These are phyloP conservation scores for Harlomillsia oculata DNA, from an alignment of 1,140 invertebrate genomes.

Conservation along the genomic window DNA sequence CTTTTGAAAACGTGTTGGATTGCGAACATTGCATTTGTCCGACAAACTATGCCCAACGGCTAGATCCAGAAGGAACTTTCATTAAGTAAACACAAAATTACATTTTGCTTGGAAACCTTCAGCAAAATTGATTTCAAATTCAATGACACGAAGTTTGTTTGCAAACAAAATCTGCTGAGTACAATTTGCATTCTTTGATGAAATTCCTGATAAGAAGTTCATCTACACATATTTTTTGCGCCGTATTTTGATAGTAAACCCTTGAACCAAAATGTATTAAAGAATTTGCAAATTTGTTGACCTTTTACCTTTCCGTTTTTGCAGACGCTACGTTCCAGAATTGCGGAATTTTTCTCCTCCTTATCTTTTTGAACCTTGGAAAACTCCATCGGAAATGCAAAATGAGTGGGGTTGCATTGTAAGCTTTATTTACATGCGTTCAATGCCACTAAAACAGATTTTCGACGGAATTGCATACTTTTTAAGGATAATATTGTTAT, in stretches of 20 bases:
- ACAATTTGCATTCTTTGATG: too few species aligned
- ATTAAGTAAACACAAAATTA: conserved; percentile 45
- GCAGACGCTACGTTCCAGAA: conserved; percentile 43
- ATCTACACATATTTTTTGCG: neutral
- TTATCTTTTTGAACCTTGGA: conserved; percentile 47
- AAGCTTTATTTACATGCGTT: conserved; percentile 30
- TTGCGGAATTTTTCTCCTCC: conserved; percentile 42
- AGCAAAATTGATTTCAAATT: neutral
- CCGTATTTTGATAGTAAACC: neutral
- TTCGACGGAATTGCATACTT: too few species aligned
- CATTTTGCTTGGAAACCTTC: too few species aligned
- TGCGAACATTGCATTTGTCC: conserved; percentile 56
- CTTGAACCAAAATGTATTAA: too few species aligned
- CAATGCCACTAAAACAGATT: too few species aligned
- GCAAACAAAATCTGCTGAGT: too few species aligned
- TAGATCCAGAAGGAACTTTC: conserved; percentile 60
- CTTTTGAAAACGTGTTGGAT: conserved; percentile 57
- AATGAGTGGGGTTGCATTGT: conserved; percentile 43
- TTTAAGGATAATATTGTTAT: neutral
- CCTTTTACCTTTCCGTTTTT: conserved; percentile 14
- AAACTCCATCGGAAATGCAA: conserved; percentile 42
- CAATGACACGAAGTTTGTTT: neutral
- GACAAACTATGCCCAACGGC: conserved; percentile 55
- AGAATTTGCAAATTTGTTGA: neutral
- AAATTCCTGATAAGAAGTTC: too few species aligned